Evolutionary conservation across 2,113 vertebrate species (phyloP), one percentile per base, ranked within the genome.

Genomic region (Asarcornis scutulata): DNA sequence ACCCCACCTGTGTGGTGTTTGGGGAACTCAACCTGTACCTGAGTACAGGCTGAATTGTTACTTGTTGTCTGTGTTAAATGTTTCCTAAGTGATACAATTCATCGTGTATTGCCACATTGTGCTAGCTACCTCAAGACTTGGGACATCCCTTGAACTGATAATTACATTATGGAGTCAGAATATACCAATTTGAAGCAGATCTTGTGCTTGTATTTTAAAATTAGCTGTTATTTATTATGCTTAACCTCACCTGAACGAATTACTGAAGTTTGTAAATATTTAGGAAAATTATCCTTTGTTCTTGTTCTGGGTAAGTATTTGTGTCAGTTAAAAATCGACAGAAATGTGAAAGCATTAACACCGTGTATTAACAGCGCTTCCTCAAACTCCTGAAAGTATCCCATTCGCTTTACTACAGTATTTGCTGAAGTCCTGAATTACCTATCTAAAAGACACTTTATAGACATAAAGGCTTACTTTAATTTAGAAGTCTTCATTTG

Each of bases 401-500:
- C 95, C 36, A 77, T 63, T 91, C 40, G 62, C 90, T 83, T 74
- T 90, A 64, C 38, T 88, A 3, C 18, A 64, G 38, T 82, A 46
- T 74, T 73, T 90, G 68, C 86, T 86, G 62, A 71, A 90, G 34
- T 74, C 62, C 64, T 86, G 88, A 86, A 81, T 88, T 93, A 77
- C 36, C 60, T 93, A 26, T 80, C 73, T 86, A 18, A 89, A 91
- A 90, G 85, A 81, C 79, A 86, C 55, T 25, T 89, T 63, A 18
- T 85, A 67, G 34, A 46, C 21, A 15, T 42, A 71, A 86, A 81
- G 50, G 55, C 82, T 93, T 93, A 9, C 72, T 72, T 81, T 91
- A 71, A 91, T 93, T 92, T 36, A 79, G 50, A 88, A 94, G 44
- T 40, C 18, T 55, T 89, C 72, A 89, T 97, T 93, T 95, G 64